Evolutionary conservation across 2,888 invertebrate species (phyloP), one percentile per base, ranked within the genome.

Genomic region (Ashinkailepas kermadecensis): DNA sequence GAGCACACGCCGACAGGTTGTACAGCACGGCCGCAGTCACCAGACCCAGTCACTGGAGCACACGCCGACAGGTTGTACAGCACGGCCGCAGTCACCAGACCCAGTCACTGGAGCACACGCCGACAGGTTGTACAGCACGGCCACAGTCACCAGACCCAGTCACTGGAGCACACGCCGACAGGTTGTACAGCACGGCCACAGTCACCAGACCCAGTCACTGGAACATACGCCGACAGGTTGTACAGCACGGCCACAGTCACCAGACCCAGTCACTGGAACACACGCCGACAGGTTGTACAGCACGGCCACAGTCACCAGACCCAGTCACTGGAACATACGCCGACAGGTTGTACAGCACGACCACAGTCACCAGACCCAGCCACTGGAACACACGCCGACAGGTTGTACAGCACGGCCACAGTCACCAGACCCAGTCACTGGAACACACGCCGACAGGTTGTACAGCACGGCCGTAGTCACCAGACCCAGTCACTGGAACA

Each of bases 181-280:
- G 89, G 88, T 98, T 98, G 90, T 98, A 98, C 81, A 96, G 90
- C 84, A 96, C 93, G 64, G 96, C 94, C 86, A 94, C 86, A 2
- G 95, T 94, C 80, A 97, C 94, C 83, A 97, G 89, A 84, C 93
- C 91, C 85, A 97, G 90, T 97, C 97, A 97, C 92, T 95, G 90
- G 85, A 81, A 81, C 25, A 23, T 3, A 70, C 70, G 25, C 12
- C 23, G 12, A 21, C 39, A 39, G 39, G 2, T 39, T 39, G 39
- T 39, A 39, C 39, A 39, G 4, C 39, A 39, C 39, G 39, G 4
- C 39, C 39, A 39, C 39, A 39, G 39, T 39, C 39, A 39, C 39
- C 39, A 39, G 39, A 39, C 39, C 39, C 39, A 39, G 39, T 39
- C 39, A 4, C 39, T 39, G 39, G 4, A 39, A 39, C 39, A 39